Evolutionary conservation across 2,113 vertebrate species (phyloP).

Genomic region (Chiloscyllium plagiosum): DNA sequence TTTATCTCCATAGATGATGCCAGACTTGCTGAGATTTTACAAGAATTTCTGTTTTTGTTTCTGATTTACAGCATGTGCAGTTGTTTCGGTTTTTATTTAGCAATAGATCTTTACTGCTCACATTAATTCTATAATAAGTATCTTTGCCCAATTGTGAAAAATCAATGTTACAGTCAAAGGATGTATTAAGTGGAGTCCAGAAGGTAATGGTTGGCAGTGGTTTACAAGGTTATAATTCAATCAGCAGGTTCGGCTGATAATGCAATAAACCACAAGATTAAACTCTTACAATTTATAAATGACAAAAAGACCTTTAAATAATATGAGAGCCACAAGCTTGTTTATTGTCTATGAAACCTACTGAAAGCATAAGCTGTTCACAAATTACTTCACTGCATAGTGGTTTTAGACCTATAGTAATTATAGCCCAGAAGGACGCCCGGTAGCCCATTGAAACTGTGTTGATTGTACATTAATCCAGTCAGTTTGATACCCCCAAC

Average conservation of each 20-base stretch:
- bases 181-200: not conserved
- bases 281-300: conserved; percentile 29
- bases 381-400: not conserved
- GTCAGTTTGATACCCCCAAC: not conserved
- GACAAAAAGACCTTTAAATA: not conserved
- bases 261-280: conserved; percentile 9
- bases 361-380: not conserved
- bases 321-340: not conserved
- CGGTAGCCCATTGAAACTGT: not conserved
- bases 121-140: conserved; percentile 25
- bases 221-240: conserved; percentile 2
- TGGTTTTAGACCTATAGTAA: not conserved
- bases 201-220: not conserved
- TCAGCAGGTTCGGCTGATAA: not conserved
- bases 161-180: conserved; percentile 8
- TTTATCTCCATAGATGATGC: not conserved
- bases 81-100: not conserved
- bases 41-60: not conserved
- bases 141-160: not conserved
- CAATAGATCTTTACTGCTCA: not conserved
- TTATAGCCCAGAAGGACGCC: not conserved
- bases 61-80: not conserved
- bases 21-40: not conserved
- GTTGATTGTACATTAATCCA: not conserved
- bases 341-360: not conserved